Base-by-base conservation (phyloP, 1,140 invertebrate species). In the Cepaea nemoralis region DNA sequence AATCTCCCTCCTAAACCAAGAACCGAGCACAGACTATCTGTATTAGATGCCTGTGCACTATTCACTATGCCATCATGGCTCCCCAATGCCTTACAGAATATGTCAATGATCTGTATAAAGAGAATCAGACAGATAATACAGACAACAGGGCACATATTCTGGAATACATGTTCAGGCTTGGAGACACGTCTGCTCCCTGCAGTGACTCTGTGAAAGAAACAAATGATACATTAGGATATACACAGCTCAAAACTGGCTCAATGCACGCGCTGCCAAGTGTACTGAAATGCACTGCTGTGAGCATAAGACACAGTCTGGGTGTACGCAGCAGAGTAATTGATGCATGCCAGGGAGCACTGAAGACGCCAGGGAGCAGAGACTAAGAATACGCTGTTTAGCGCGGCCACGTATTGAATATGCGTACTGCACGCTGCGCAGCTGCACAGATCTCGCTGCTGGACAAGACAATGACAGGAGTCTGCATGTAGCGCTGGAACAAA, bases 251-350 rank as follows among this genome's bases (percentile, higher is more conserved):
- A 12, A 27, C 8, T 35, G 8, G 55, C 50, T 24, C 75, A 77
- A 16, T 16, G 45, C 50, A 59, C 55, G 55, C 75, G 48, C 75
- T 77, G 75, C 75, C 24, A 55, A 40, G 22, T 63, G 27, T 2
- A 77, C 22, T 31, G 16, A 35, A 40, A 77, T n/a, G 14, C 42
- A n/a, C 75, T 35, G 75, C 35, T 37, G 45, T 42, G n/a, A 45
- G 69, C 69, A 45, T 10, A 39, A 22, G 24, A 45, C 69, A 37
- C 69, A 40, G 2, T 3, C 50, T 55, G 19, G 6, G 16, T 10
- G 19, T 19, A 6, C 37, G 6, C 35, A 27, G 59, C n/a, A 31
- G 59, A 31, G 59, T 16, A 6, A 6, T 27, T 63, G 22, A 31
- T 31, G 59, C 59, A 16, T 16, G 27, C 27, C n/a, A 31, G 59